Percentiles rank a stretch among this genome's conserved stretches.
phyloP scores from a whole-genome alignment of 2,888 invertebrate species.

The Mimachlamys varia region DNA sequence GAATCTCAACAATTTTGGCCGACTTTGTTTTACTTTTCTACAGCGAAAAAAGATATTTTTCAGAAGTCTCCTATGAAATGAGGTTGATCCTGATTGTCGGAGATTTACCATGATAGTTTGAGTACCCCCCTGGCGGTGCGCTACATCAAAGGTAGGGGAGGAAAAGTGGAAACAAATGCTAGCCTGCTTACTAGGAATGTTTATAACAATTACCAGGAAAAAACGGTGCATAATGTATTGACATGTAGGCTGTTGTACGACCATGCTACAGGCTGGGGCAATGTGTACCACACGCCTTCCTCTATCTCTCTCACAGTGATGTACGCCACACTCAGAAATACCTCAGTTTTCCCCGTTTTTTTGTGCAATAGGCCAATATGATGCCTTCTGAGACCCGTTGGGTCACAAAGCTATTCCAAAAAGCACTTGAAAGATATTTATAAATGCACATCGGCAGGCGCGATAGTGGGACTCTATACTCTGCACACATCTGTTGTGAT shows the following conservation, averaged over 20 bases:
- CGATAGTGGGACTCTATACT: conserved; percentile 11
- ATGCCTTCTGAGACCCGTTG: conserved; percentile 19
- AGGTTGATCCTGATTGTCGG: background rate
- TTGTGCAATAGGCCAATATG: conserved; percentile 28
- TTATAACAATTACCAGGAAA: conserved; percentile 14
- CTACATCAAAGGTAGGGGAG: background rate
- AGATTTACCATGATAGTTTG: background rate
- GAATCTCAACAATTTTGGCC: too few relatives aligned
- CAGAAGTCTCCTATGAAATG: background rate
- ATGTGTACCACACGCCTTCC: background rate
- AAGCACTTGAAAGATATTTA: conserved; percentile 34
- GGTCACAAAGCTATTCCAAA: conserved; percentile 15
- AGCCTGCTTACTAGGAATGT: background rate
- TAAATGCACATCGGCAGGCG: conserved; percentile 33
- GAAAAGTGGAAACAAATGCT: conserved; percentile 22
- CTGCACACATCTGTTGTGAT: conserved; percentile 26
- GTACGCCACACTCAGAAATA: conserved; percentile 19
- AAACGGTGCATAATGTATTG: background rate
- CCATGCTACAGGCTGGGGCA: background rate
- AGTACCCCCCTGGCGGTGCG: background rate
- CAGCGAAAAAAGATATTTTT: too few relatives aligned
- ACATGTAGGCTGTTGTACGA: conserved; percentile 1
- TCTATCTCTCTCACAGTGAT: background rate
- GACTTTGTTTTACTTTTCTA: too few relatives aligned
- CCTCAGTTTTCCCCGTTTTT: background rate